Conservation (phyloP, 2,797 vertebrate genomes). For the Acropternis orthonyx region DNA sequence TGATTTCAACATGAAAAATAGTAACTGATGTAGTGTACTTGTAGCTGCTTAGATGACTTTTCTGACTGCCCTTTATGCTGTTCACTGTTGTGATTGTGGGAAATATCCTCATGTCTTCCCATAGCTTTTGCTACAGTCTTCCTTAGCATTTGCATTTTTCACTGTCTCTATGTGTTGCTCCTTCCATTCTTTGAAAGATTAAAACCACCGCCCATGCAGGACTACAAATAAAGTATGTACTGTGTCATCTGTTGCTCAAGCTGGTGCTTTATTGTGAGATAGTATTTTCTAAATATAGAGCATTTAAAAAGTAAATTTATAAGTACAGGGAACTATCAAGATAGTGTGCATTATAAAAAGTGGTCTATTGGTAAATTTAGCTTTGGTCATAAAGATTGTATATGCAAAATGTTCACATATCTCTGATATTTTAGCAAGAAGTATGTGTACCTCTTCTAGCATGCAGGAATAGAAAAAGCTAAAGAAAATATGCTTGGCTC, state of each 20-base stretch:
- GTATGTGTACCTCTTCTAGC: background rate
- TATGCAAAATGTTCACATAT: background rate
- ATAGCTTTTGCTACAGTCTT: background rate
- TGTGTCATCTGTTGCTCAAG: background rate
- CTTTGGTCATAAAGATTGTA: background rate
- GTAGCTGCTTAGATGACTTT: background rate
- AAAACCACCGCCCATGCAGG: background rate
- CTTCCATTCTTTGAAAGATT: background rate
- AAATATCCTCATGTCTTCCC: background rate
- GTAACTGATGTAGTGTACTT: background rate
- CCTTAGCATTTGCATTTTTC: background rate
- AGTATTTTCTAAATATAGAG: background rate
- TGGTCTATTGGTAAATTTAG: background rate
- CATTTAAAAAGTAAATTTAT: background rate
- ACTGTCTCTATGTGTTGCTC: background rate
- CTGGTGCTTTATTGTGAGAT: background rate
- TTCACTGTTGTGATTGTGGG: background rate
- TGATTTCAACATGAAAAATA: background rate
- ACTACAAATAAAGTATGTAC: background rate
- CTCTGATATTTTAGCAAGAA: background rate
- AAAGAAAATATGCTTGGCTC: background rate
- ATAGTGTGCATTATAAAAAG: background rate
- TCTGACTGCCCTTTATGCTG: background rate
- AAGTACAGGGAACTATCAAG: background rate
- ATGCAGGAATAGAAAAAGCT: background rate